phyloP scores from a whole-genome alignment of 2,797 vertebrate species.

The Pseudocheirus occidentalis region DNA sequence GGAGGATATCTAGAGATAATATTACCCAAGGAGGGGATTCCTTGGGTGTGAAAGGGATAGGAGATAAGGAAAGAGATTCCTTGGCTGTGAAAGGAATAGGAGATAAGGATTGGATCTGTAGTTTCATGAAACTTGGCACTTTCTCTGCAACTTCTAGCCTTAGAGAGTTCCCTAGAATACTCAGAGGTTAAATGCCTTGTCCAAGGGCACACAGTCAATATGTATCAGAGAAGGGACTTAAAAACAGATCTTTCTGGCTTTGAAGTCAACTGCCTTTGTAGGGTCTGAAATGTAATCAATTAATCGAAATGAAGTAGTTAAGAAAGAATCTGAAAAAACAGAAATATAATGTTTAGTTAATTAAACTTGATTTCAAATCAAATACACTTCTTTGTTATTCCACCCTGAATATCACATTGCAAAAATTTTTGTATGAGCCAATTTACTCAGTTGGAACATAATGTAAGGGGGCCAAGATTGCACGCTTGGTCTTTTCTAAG shows the following conservation, averaged over 20 bases:
- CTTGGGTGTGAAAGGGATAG: neutral
- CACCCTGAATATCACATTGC: neutral
- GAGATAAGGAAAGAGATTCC: neutral
- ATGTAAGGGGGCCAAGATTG: neutral
- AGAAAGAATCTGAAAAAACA: neutral
- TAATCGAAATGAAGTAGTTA: neutral
- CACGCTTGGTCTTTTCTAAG: neutral
- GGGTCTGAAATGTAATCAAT: neutral
- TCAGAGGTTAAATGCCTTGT: neutral
- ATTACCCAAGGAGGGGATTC: neutral
- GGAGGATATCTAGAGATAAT: neutral
- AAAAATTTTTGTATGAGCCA: constrained; percentile 25
- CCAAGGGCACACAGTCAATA: neutral
- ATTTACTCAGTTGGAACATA: neutral
- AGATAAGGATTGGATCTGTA: neutral
- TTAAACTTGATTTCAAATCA: constrained; percentile 16
- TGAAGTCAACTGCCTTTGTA: neutral
- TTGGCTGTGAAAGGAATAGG: neutral
- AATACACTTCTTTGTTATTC: neutral
- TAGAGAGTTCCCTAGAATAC: neutral
- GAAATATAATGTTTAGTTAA: neutral
- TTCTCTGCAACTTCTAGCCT: neutral
- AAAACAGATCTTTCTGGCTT: neutral
- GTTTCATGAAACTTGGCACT: neutral
- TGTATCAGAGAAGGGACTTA: neutral